A percentile compares a stretch with the other conserved stretches of the same genome.
Evolutionary conservation across 2,888 invertebrate species (phyloP).

Genomic region (Melikaiella ostensackeni): DNA sequence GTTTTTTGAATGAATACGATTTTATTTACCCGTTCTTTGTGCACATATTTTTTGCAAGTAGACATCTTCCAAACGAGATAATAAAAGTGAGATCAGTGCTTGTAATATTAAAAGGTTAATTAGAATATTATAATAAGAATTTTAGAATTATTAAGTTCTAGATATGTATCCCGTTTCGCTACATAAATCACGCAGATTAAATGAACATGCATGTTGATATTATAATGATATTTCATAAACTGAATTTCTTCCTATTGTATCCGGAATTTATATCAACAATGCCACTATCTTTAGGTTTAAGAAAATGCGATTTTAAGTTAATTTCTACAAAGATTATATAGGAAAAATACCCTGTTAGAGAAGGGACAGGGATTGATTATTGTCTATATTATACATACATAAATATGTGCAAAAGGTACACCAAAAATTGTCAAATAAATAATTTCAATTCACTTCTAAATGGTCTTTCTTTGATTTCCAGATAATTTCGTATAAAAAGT

Average conservation of each 20-base stretch:
- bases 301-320: constrained; percentile 6
- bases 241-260: background rate
- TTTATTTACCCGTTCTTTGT: constrained; percentile 38
- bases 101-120: constrained; percentile 27
- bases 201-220: constrained; percentile 20
- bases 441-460: background rate
- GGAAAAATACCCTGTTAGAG: constrained; percentile 57
- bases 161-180: constrained; percentile 25
- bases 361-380: constrained; percentile 64
- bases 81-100: constrained; percentile 37
- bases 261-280: background rate
- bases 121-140: constrained; percentile 27
- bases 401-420: constrained; percentile 50
- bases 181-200: constrained; percentile 12
- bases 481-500: background rate
- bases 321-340: constrained; percentile 43
- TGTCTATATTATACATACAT: constrained; percentile 66
- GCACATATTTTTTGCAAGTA: constrained; percentile 6
- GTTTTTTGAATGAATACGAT: constrained; percentile 19
- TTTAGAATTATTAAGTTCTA: constrained; percentile 29
- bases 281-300: background rate
- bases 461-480: constrained; percentile 44
- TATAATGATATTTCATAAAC: background rate
- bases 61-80: constrained; percentile 20
- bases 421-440: constrained; percentile 41